Percentiles rank a stretch among this genome's conserved stretches.
Evolutionary conservation across 2,113 vertebrate genomes (phyloP).

Genomic region (Lagopus leucura): DNA sequence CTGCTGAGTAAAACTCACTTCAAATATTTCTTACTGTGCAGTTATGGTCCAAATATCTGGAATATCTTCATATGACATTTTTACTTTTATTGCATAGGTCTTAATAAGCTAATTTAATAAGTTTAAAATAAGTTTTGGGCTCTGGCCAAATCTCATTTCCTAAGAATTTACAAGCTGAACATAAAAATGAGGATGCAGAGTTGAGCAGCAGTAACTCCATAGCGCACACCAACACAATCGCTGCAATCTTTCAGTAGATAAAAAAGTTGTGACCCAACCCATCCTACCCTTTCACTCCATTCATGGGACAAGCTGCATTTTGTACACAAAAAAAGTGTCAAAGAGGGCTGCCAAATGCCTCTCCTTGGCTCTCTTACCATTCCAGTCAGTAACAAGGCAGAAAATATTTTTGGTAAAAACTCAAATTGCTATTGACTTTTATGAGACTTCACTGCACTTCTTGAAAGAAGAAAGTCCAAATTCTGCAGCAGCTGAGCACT

Average conservation of each 20-base stretch:
- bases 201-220: background rate
- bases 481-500: background rate
- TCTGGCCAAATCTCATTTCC: background rate
- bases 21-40: background rate
- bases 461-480: background rate
- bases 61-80: background rate
- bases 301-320: background rate
- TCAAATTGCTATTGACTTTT: background rate
- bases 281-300: background rate
- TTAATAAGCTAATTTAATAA: background rate
- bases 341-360: background rate
- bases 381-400: background rate
- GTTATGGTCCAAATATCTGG: background rate
- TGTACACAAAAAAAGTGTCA: background rate
- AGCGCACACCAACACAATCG: background rate
- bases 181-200: background rate
- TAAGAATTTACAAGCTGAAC: background rate
- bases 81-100: background rate
- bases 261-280: background rate
- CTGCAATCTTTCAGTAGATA: fast-evolving
- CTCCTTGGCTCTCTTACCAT: background rate
- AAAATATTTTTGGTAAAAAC: background rate
- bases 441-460: background rate
- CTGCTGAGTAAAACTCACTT: background rate
- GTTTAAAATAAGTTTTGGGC: background rate